These are phyloP conservation scores for Meteorus colon DNA, from an alignment of 2,888 invertebrate genomes.

Conservation along the genomic window DNA sequence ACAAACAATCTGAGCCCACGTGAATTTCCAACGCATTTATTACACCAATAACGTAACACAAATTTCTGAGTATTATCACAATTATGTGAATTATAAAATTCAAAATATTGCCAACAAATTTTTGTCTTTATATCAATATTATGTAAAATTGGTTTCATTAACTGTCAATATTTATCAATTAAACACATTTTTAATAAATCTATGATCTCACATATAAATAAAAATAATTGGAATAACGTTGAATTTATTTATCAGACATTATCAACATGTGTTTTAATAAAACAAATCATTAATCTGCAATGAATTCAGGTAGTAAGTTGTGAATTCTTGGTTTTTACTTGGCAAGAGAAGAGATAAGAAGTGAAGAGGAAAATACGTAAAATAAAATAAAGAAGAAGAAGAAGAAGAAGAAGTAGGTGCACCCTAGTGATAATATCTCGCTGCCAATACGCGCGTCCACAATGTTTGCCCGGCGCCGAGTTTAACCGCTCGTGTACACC, in stretches of 20 bases:
- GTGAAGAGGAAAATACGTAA: not conserved
- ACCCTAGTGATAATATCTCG: conserved; percentile 37
- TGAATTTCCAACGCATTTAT: not conserved
- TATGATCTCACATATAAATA: too few species aligned
- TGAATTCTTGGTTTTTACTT: not conserved
- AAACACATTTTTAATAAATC: too few species aligned
- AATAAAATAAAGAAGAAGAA: not conserved
- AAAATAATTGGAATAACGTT: too few species aligned
- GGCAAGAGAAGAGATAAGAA: not conserved
- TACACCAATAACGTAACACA: too few species aligned
- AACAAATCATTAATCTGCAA: not conserved
- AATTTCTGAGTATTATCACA: too few species aligned
- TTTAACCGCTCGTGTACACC: conserved; percentile 48
- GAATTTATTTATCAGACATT: too few species aligned
- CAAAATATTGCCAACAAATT: too few species aligned
- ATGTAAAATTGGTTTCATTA: too few species aligned
- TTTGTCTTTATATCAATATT: too few species aligned
- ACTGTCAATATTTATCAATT: too few species aligned
- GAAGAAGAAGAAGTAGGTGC: conserved; percentile 20
- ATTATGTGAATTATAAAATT: too few species aligned
- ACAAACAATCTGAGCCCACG: not conserved
- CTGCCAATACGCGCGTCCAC: conserved; percentile 37
- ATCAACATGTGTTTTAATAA: too few species aligned
- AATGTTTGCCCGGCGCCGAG: conserved; percentile 44
- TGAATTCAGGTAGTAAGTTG: conserved; percentile 8